Evolutionary conservation across 2,113 vertebrate genomes (phyloP), one percentile per base, ranked within the genome.

Genomic region (Clupea harengus): DNA sequence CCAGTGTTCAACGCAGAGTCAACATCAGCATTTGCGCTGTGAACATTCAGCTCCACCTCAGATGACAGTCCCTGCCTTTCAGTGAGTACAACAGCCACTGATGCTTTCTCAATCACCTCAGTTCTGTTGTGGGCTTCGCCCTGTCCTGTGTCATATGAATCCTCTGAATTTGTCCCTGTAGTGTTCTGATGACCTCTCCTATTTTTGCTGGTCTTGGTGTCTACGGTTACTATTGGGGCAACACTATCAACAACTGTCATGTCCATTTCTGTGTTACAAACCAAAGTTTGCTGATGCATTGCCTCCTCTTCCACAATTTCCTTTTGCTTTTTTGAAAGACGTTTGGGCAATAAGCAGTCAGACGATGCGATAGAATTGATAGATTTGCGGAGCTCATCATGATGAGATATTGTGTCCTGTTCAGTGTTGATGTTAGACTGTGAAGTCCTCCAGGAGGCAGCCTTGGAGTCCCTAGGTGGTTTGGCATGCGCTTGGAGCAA

Each of bases 241-340:
- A 44, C 45, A 46, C 18, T 86, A 9, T 91, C 10, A 50, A 54
- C 88, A 1, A 90, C 11, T 0, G 94, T 95, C 45, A 95, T 91
- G 6, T 95, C 95, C 95, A 95, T 95, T 2, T 91, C 90, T 0
- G 91, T 25, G 45, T 4, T 75, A 32, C 67, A 75, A 28, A 39
- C 10, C 67, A 75, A 32, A 5, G 67, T 75, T 75, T 75, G 25
- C 28, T 75, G 67, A 72, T 72, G 64, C 39, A 15, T 39, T 28
- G 64, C 15, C 25, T 75, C 28, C 28, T 32, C 11, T 17, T 32
- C 67, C 2, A 32, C 28, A 75, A 39, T 11, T 39, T 32, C 10
- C 2, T 0, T 75, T 39, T 75, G 67, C 28, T 75, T 32, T 13
- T 28, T 75, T 75, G 67, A 75, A 39, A 32, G 67, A 75, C 67